Conservation (phyloP, 2,113 vertebrate genomes). For the Prunella himalayana region DNA sequence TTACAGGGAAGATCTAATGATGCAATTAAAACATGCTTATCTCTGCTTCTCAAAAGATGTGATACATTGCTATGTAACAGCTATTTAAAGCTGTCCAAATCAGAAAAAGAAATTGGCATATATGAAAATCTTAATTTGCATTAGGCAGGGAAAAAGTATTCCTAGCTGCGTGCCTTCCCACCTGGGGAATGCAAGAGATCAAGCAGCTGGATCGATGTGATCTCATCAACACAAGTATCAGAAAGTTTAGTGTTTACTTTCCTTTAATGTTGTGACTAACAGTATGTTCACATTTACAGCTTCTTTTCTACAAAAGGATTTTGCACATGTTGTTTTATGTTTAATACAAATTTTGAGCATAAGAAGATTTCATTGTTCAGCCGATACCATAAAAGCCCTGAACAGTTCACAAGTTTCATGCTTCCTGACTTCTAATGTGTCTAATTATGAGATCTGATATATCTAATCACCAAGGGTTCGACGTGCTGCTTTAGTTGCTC, state of each 20-base stretch:
- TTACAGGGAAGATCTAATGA: background rate
- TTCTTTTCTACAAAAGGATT: conserved; percentile 30
- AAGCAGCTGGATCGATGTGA: background rate
- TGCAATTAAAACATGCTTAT: background rate
- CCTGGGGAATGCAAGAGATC: background rate
- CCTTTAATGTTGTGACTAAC: conserved; percentile 60
- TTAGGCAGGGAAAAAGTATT: background rate
- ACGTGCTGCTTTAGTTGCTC: conserved; percentile 96
- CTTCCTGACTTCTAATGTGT: conserved; percentile 81
- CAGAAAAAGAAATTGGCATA: background rate
- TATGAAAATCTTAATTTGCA: background rate
- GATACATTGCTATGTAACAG: background rate
- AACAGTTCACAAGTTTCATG: conserved; percentile 91
- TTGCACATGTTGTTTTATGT: conserved; percentile 14
- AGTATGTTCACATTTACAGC: background rate
- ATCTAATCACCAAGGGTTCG: conserved; percentile 97
- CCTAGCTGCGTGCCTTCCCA: background rate
- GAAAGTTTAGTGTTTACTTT: conserved; percentile 1
- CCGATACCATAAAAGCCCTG: conserved; percentile 47
- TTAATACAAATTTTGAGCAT: conserved; percentile 36
- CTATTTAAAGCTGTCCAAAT: conserved; percentile 32
- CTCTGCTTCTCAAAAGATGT: conserved; percentile 21
- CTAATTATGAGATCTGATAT: conserved; percentile 85
- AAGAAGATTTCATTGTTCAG: conserved; percentile 47
- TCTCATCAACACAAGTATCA: background rate